Evolutionary conservation across 2,797 vertebrate species (phyloP), one percentile per base, ranked within the genome.

Genomic region (Molossus alvarezi): DNA sequence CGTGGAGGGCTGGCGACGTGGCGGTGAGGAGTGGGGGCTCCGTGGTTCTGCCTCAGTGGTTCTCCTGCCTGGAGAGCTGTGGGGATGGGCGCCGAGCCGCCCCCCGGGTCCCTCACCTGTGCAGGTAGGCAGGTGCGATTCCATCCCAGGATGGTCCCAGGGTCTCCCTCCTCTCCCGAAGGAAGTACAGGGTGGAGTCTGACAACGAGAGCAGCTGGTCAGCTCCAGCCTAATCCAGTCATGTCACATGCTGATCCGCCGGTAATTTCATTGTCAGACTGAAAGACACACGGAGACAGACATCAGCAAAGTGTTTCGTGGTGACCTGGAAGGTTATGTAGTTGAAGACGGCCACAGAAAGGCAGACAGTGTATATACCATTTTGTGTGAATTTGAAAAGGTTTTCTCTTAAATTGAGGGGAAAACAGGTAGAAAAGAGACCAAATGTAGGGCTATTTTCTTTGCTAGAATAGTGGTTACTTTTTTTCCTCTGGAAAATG

Each of bases 301-400:
- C 97, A 97, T 98, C 96, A 96, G 94, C 94, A 95, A 96, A 93
- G 92, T 93, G 89, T 95, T 97, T 97, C 69, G 48, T 81, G 64
- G 84, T 93, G 97, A 97, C 97, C 96, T 94, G 95, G 88, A 94
- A 97, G 95, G 97, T 97, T 95, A 95, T 73, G 21, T 79, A 82
- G 96, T 97, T 96, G 94, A 95, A 96, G 91, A 93, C 0, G 8
- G 90, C 75, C 67, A 75, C 45, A 83, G 93, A 88, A 95, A 92
- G 93, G 93, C 65, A 97, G 97, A 95, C 93, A 90, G 69, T 60
- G 81, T 90, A 65, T 95, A 64, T 95, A 69, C 84, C 93, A 96
- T 97, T 98, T 97, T 96, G 94, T 96, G 94, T 97, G 96, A 97
- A 97, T 97, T 97, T 97, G 91, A 94, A 95, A 97, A 97, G 91